Percentiles rank a stretch among this genome's conserved stretches.
phyloP scores from a whole-genome alignment of 2,113 vertebrate species.

The Ranitomeya variabilis region DNA sequence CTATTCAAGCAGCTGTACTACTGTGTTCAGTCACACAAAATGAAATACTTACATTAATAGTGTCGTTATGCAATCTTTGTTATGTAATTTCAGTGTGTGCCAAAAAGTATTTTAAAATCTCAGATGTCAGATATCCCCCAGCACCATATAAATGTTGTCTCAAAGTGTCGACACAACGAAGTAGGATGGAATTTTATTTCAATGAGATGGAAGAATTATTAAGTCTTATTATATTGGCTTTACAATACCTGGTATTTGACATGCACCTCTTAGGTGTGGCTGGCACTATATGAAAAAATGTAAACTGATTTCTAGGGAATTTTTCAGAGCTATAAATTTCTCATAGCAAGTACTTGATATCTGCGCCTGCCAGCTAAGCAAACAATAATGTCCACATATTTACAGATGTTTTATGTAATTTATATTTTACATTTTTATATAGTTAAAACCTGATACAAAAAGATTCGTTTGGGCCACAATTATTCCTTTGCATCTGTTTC shows the following conservation, averaged over 20 bases:
- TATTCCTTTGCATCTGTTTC: too few relatives aligned
- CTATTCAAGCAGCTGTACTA: constrained; percentile 18
- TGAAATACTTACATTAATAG: constrained; percentile 59
- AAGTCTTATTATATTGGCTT: not conserved
- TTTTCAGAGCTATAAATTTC: not conserved
- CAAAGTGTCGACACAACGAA: not conserved
- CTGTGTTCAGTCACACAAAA: constrained; percentile 33
- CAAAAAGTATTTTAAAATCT: constrained; percentile 64
- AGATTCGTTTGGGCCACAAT: not conserved
- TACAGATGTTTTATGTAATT: not conserved
- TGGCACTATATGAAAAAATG: not conserved
- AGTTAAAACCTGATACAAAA: not conserved
- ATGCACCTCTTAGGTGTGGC: not conserved
- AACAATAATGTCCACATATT: not conserved
- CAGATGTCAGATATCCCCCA: not conserved
- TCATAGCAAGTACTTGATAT: not conserved
- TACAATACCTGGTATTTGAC: not conserved
- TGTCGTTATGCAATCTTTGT: constrained; percentile 66
- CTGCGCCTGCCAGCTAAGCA: not conserved
- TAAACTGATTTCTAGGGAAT: not conserved
- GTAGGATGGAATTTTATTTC: not conserved
- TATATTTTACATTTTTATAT: not conserved
- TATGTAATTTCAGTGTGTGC: constrained; percentile 66
- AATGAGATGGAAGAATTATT: not conserved
- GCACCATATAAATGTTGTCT: not conserved